Conservation (phyloP, 2,888 invertebrate genomes). For the Keiferia lycopersicella region DNA sequence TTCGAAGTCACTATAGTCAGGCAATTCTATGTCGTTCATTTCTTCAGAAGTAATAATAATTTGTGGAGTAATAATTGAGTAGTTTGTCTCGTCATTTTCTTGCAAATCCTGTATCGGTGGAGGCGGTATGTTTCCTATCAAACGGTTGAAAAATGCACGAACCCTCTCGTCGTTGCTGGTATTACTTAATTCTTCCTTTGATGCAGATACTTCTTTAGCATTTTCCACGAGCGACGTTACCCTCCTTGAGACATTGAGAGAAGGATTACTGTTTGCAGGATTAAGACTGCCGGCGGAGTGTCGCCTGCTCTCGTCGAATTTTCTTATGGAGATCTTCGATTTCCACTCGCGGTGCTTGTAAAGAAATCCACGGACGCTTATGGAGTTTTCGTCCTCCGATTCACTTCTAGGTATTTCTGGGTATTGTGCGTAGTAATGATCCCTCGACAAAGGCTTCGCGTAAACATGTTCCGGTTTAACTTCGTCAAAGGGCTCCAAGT, state of each 20-base stretch:
- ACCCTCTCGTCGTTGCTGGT: constrained; percentile 53
- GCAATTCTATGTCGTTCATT: constrained; percentile 55
- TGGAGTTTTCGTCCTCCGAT: constrained; percentile 69
- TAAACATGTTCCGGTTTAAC: constrained; percentile 62
- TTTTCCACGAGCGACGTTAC: constrained; percentile 45
- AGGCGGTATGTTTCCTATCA: constrained; percentile 63
- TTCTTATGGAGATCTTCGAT: constrained; percentile 59
- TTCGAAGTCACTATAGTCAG: constrained; percentile 63
- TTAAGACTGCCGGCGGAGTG: constrained; percentile 47
- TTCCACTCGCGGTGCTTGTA: constrained; percentile 67
- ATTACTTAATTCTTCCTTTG: constrained; percentile 27
- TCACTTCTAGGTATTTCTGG: constrained; percentile 74
- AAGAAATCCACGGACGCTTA: constrained; percentile 62
- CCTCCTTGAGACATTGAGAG: constrained; percentile 45
- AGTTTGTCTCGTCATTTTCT: constrained; percentile 32
- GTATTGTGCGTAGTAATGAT: constrained; percentile 65
- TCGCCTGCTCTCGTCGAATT: constrained; percentile 51
- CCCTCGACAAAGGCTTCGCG: constrained; percentile 64
- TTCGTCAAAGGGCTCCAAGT: constrained; percentile 73
- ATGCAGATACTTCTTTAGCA: constrained; percentile 28
- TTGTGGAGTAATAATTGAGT: constrained; percentile 37
- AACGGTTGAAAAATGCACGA: constrained; percentile 57
- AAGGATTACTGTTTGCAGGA: constrained; percentile 43
- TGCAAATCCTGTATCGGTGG: constrained; percentile 50
- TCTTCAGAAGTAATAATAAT: constrained; percentile 40